Base-by-base conservation (phyloP, 2,113 vertebrate species). In the Pyxicephalus adspersus region DNA sequence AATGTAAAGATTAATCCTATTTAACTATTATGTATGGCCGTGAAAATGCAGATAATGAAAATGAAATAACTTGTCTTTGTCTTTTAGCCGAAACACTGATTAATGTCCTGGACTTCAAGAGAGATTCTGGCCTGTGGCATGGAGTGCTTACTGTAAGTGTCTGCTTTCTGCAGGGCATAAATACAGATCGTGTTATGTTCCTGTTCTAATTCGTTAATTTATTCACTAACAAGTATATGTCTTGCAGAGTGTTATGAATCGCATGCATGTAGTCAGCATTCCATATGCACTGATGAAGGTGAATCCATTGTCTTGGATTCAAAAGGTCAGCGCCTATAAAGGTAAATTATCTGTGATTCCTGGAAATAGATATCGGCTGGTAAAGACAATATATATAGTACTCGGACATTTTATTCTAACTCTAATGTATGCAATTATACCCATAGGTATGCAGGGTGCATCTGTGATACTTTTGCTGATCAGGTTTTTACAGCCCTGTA, bases 211-310 rank as follows among this genome's bases (percentile, higher is more conserved):
- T 7, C 19, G 11, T 51, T 15, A 13, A 38, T 16, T 51, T 28
- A 19, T 16, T 45, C 61, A 66, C 1, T 61, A 51, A 51, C n/a
- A 17, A 17, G 7, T 22, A 0, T 38, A 85, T 85, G 81, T 70
- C 2, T 77, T 23, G 0, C 85, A 99, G 97, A 97, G 96, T 0
- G 95, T 99, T 83, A 91, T 98, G 95, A 98, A 97, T 85, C 91
- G 96, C 81, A 95, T 98, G 94, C 96, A 98, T 0, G 97, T 99
- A 78, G 90, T 98, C 92, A 98, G 95, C 87, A 95, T 99, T 83
- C 97, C 97, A 0, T 99, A 98, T 70, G 96, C 97, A 0, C 87
- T 99, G 86, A 99, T 99, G 97, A 99, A 99, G 88, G 97, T 95
- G 86, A 98, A 99, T 90, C 97, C 97, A 0, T 94, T 98, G 67